Conservation (phyloP, 2,888 invertebrate species). For the Molanna angustata region DNA sequence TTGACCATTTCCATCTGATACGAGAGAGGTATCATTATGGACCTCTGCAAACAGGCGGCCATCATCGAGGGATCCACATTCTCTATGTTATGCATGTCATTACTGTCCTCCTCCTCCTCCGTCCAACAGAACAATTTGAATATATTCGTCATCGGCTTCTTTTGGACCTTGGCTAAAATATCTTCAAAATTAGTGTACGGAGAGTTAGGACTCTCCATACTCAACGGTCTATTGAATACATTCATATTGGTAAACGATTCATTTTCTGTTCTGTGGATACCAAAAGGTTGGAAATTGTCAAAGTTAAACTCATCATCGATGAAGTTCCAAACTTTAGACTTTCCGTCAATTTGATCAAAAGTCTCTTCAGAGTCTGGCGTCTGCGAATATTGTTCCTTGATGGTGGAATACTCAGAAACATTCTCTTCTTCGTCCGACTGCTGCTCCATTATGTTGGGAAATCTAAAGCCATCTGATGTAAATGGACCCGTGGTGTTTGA, state of each 20-base stretch:
- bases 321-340: constrained; percentile 47
- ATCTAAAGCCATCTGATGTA: constrained; percentile 47
- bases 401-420: constrained; percentile 29
- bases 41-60: constrained; percentile 62
- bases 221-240: constrained; percentile 42
- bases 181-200: constrained; percentile 46
- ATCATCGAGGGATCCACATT: constrained; percentile 51
- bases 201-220: constrained; percentile 38
- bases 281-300: constrained; percentile 49
- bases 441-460: constrained; percentile 41
- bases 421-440: constrained; percentile 39
- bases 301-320: constrained; percentile 51
- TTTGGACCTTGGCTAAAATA: constrained; percentile 48
- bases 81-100: constrained; percentile 37
- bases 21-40: constrained; percentile 65
- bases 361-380: constrained; percentile 21
- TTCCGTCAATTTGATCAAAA: constrained; percentile 24
- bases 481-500: constrained; percentile 39
- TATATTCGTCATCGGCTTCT: constrained; percentile 47
- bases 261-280: constrained; percentile 41
- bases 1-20: constrained; percentile 69
- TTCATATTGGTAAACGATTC: constrained; percentile 17
- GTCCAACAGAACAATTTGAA: constrained; percentile 40
- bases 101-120: constrained; percentile 39
- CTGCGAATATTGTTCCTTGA: constrained; percentile 23